A percentile compares a stretch with the other conserved stretches of the same genome.
Evolutionary conservation across 2,113 vertebrate genomes (phyloP).

Genomic region (Rynchops niger): DNA sequence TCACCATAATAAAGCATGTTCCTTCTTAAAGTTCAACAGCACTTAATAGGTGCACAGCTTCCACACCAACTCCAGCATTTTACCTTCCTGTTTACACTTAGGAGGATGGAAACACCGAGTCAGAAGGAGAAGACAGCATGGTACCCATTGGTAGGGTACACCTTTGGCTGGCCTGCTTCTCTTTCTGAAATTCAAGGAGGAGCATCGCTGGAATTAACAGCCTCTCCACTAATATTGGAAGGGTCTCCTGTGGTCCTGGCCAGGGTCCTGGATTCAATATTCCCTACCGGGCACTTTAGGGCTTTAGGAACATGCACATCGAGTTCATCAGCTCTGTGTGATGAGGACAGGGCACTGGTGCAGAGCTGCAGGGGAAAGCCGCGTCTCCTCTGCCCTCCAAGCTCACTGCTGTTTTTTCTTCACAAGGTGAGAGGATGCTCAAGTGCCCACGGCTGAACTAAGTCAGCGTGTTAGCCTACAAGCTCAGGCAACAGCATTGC

Average conservation of each 20-base stretch:
- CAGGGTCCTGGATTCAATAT: neutral
- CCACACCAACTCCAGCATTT: neutral
- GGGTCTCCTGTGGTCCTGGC: neutral
- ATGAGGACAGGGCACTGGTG: neutral
- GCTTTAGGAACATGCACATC: neutral
- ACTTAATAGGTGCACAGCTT: neutral
- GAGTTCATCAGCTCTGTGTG: rapidly evolving
- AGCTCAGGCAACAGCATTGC: neutral
- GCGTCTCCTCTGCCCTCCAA: rapidly evolving
- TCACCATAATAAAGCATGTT: neutral
- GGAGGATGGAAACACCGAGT: neutral
- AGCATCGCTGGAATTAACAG: neutral
- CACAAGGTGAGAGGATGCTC: neutral
- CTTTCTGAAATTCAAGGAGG: neutral
- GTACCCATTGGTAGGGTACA: neutral
- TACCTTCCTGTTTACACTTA: neutral
- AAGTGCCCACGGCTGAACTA: neutral
- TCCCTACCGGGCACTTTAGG: neutral
- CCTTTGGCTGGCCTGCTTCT: neutral
- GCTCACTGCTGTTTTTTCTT: neutral
- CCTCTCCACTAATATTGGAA: too few species aligned
- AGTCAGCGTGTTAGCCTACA: neutral
- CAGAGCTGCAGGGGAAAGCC: neutral
- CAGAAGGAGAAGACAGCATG: neutral
- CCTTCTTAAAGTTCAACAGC: neutral